These are phyloP conservation scores for Cathartes aura DNA, from an alignment of 2,113 vertebrate species.

Conservation along the genomic window DNA sequence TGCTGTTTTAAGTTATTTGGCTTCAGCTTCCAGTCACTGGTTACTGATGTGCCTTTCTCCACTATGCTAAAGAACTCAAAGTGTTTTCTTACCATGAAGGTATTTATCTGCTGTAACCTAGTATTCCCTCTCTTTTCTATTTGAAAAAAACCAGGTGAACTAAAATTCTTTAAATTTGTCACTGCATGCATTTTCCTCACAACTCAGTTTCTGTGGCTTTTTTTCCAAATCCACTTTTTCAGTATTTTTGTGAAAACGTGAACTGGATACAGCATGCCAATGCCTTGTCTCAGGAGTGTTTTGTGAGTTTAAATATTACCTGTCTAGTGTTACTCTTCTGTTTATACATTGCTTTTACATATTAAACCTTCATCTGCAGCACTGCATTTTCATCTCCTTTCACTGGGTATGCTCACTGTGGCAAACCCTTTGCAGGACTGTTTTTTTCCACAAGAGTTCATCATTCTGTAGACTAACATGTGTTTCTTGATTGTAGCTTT, in stretches of 20 bases:
- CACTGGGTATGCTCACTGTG: not conserved
- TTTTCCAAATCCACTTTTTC: not conserved
- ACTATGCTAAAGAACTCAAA: not conserved
- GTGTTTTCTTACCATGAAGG: not conserved
- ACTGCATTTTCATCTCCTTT: not conserved
- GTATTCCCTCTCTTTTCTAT: not conserved
- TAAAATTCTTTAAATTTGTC: not conserved
- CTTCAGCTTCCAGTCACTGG: not conserved
- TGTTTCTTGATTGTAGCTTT: not conserved
- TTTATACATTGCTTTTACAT: not conserved
- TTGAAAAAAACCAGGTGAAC: not conserved
- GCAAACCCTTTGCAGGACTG: not conserved
- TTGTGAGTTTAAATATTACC: not conserved
- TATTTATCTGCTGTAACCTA: not conserved
- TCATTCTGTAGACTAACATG: not conserved
- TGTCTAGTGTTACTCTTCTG: not conserved
- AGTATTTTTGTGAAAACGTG: not conserved
- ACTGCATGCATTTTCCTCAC: not conserved
- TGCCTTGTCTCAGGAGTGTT: not conserved
- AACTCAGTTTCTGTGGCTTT: not conserved
- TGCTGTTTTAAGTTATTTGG: conserved; percentile 35
- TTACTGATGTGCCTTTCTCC: conserved; percentile 11
- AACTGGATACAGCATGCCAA: not conserved
- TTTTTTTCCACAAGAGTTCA: not conserved
- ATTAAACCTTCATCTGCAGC: not conserved